A percentile compares a stretch with the other conserved stretches of the same genome.
These are phyloP conservation scores for Pelvicachromis taeniatus DNA, from an alignment of 2,113 vertebrate genomes.

Conservation along the genomic window DNA sequence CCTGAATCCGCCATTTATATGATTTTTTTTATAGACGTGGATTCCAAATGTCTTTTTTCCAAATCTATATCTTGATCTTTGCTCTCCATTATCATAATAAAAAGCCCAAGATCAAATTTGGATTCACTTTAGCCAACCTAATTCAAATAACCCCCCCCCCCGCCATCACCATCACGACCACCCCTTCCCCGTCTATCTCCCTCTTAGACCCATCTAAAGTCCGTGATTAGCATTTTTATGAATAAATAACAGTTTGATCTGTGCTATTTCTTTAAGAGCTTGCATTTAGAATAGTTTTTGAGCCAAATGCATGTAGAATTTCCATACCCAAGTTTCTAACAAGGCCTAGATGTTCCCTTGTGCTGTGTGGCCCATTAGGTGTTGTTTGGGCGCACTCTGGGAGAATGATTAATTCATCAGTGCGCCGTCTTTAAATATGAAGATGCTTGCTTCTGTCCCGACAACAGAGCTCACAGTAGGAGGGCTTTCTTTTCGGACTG, in stretches of 20 bases:
- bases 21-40: neutral
- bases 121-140: neutral
- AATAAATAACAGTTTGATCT: slow-evolving; percentile 10
- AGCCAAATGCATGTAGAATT: neutral
- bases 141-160: neutral
- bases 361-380: slow-evolving; percentile 7
- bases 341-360: neutral
- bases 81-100: neutral
- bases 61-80: neutral
- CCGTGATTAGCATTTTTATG: slow-evolving; percentile 9
- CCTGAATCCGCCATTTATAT: neutral
- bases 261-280: neutral
- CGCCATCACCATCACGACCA: neutral
- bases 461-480: neutral
- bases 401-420: slow-evolving; percentile 48
- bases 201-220: neutral
- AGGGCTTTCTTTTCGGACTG: neutral
- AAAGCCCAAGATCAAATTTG: slow-evolving; percentile 1
- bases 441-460: slow-evolving; percentile 1
- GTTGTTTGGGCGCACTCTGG: slow-evolving; percentile 1
- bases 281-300: neutral
- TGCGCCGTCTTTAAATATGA: slow-evolving; percentile 31
- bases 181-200: neutral
- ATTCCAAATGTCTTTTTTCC: neutral
- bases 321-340: neutral